phyloP scores from a whole-genome alignment of 2,888 invertebrate genomes.

The Pollenia labialis region DNA sequence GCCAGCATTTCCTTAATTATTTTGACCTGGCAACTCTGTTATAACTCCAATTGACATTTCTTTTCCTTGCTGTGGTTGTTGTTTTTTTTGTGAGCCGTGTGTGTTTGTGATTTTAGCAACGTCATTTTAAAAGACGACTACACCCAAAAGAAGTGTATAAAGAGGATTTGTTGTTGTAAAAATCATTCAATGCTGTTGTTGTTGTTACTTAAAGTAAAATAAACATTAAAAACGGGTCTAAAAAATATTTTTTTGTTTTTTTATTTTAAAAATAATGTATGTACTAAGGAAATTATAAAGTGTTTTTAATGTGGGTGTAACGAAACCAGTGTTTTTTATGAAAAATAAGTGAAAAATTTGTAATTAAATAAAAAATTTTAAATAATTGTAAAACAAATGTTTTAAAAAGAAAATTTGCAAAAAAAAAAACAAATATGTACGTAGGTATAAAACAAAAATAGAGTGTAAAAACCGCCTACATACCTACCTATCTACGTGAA shows the following conservation, averaged over 20 bases:
- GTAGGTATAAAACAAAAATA: background rate
- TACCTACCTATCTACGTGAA: background rate
- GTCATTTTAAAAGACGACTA: constrained; percentile 71
- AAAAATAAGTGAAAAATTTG: constrained; percentile 29
- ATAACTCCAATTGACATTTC: constrained; percentile 66
- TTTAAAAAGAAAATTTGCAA: background rate
- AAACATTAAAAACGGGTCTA: constrained; percentile 58
- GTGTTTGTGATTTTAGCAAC: constrained; percentile 59
- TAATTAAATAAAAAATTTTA: constrained; percentile 23
- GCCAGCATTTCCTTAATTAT: background rate
- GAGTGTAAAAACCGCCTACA: constrained; percentile 48
- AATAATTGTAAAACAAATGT: background rate
- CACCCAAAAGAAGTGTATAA: constrained; percentile 73
- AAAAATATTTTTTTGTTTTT: constrained; percentile 27
- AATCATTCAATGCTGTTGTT: constrained; percentile 32
- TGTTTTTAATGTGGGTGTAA: constrained; percentile 67
- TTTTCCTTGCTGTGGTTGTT: constrained; percentile 11
- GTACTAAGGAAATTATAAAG: constrained; percentile 45
- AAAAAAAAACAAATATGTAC: background rate
- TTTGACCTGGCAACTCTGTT: constrained; percentile 37
- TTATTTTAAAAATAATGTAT: constrained; percentile 7
- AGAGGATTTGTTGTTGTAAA: constrained; percentile 51
- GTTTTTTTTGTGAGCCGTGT: background rate
- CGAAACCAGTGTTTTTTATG: constrained; percentile 48
- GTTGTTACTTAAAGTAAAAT: constrained; percentile 38